These are phyloP conservation scores for Phocoena phocoena DNA, from an alignment of 2,113 vertebrate species.

Conservation along the genomic window DNA sequence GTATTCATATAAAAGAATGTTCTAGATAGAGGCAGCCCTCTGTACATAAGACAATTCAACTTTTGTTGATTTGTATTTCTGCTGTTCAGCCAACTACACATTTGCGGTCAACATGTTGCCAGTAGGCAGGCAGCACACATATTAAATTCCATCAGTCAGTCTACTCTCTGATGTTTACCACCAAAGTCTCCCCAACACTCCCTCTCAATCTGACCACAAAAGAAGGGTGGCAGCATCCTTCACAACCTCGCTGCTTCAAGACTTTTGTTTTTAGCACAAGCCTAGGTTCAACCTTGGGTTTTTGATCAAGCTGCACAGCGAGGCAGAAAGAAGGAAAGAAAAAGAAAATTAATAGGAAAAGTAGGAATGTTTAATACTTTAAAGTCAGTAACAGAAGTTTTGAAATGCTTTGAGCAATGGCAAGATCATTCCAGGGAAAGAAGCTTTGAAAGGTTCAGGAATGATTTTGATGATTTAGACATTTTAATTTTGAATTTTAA, in stretches of 20 bases:
- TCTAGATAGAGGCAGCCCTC: neutral
- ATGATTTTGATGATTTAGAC: neutral
- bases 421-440: neutral
- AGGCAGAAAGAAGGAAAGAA: neutral
- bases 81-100: neutral
- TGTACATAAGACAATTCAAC: neutral
- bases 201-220: neutral
- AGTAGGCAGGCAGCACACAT: neutral
- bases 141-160: neutral
- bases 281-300: neutral
- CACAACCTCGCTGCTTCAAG: neutral
- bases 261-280: neutral
- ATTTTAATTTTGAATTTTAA: neutral
- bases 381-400: neutral
- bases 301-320: neutral
- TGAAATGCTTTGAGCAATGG: neutral
- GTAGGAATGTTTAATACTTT: neutral
- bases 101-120: neutral
- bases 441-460: neutral
- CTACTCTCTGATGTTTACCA: neutral
- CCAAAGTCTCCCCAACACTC: neutral
- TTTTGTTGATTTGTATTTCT: neutral
- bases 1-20: neutral
- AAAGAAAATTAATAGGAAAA: neutral
- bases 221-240: fast-evolving